Evolutionary conservation across 2,888 invertebrate genomes (phyloP).

Genomic region (Drosophila fungiperda): DNA sequence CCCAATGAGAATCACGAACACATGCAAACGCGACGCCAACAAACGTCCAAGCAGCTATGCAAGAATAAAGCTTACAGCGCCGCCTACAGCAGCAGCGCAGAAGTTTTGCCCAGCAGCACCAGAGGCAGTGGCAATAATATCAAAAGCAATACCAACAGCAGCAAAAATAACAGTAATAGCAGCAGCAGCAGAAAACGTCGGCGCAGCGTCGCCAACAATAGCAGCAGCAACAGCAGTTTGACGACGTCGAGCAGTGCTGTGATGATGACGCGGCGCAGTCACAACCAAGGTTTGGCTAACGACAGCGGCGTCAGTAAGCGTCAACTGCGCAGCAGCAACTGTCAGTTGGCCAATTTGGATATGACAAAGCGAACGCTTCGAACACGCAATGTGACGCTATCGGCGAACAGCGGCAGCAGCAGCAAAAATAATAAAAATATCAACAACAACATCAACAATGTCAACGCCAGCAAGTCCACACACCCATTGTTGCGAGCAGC

Average conservation of each 20-base stretch:
- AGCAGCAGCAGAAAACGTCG: slow-evolving; percentile 10
- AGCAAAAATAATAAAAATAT: slow-evolving; percentile 9
- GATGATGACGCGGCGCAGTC: slow-evolving; percentile 58
- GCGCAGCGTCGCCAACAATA: background rate
- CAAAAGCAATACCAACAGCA: background rate
- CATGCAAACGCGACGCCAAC: slow-evolving; percentile 66
- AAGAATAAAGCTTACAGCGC: slow-evolving; percentile 57
- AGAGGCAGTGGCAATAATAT: background rate
- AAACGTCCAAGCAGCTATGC: slow-evolving; percentile 51
- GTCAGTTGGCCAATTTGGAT: slow-evolving; percentile 60
- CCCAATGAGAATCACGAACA: slow-evolving; percentile 82
- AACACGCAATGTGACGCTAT: slow-evolving; percentile 76
- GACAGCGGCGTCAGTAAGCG: slow-evolving; percentile 71
- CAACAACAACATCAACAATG: slow-evolving; percentile 28
- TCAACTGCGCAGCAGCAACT: slow-evolving; percentile 81
- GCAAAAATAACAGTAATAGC: background rate
- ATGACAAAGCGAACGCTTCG: slow-evolving; percentile 82
- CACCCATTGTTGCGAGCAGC: slow-evolving; percentile 21
- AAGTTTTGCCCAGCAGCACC: slow-evolving; percentile 21
- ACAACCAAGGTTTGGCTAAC: slow-evolving; percentile 37
- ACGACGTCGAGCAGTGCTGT: slow-evolving; percentile 16
- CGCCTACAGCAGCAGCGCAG: slow-evolving; percentile 30
- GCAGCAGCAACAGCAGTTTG: slow-evolving; percentile 1
- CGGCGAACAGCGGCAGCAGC: slow-evolving; percentile 28
- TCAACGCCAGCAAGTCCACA: slow-evolving; percentile 56